phyloP scores from a whole-genome alignment of 1,140 invertebrate genomes.

The Cydia fagiglandana region DNA sequence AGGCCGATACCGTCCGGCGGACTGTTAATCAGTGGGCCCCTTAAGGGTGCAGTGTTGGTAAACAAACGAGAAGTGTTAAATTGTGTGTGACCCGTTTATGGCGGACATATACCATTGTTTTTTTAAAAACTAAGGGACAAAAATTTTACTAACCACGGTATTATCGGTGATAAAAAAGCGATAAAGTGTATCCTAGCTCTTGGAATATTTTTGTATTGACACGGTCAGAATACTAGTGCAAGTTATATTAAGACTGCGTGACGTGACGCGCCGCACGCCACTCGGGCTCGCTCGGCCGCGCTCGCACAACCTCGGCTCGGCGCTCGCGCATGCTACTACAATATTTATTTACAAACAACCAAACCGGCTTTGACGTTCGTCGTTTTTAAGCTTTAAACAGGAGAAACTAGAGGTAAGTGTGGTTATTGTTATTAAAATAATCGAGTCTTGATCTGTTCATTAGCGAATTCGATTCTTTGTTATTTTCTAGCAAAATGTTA shows the following conservation, averaged over 20 bases:
- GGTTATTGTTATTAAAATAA: neutral
- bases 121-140: neutral
- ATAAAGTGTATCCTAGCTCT: neutral
- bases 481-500: neutral
- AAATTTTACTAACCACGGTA: neutral
- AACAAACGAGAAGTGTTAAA: no score
- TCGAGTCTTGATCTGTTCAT: neutral
- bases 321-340: constrained; percentile 11
- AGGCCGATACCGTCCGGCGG: no score
- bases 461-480: neutral
- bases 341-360: constrained; percentile 37
- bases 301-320: neutral
- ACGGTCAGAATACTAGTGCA: constrained; percentile 23
- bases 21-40: no score
- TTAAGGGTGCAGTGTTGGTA: no score
- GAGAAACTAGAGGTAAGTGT: constrained; percentile 1
- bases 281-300: constrained; percentile 1
- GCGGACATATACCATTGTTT: neutral
- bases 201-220: constrained; percentile 5
- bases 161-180: constrained; percentile 9
- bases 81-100: no score
- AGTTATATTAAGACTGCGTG: constrained; percentile 35
- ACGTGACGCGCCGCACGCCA: neutral
- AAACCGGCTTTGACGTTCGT: constrained; percentile 3
- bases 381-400: neutral